Conservation (phyloP, 1,140 invertebrate genomes). For the Atta cephalotes region DNA sequence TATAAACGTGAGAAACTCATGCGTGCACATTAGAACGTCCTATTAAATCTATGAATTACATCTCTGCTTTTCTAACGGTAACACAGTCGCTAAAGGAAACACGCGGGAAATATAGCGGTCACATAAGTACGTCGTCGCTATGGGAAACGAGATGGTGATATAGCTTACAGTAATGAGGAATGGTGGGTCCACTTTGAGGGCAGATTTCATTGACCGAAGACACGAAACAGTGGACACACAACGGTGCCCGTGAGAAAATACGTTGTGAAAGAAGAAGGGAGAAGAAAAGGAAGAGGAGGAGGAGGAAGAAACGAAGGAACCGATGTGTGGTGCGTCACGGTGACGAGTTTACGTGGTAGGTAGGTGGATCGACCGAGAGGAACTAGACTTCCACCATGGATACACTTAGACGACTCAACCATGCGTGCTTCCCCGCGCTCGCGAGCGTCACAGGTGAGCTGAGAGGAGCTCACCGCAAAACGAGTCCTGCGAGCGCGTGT, state of each 20-base stretch:
- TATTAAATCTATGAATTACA: slow-evolving; percentile 32
- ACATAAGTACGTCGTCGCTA: not conserved
- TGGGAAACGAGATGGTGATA: slow-evolving; percentile 9
- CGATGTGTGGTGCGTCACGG: slow-evolving; percentile 47
- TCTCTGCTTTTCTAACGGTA: slow-evolving; percentile 51
- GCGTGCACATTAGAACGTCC: not conserved
- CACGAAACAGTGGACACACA: slow-evolving; percentile 49
- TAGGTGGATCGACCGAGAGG: slow-evolving; percentile 67
- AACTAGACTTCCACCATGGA: slow-evolving; percentile 64
- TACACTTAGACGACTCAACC: slow-evolving; percentile 68
- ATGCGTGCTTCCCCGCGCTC: slow-evolving; percentile 71
- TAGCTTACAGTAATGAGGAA: not conserved
- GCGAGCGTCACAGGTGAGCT: slow-evolving; percentile 71
- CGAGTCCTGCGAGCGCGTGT: slow-evolving; percentile 33
- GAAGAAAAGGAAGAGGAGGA: not conserved
- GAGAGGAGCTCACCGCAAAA: slow-evolving; percentile 40
- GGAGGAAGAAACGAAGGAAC: slow-evolving; percentile 18
- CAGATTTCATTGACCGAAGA: slow-evolving; percentile 52
- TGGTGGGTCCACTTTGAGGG: slow-evolving; percentile 39
- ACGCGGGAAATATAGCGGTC: slow-evolving; percentile 12
- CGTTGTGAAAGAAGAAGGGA: slow-evolving; percentile 60
- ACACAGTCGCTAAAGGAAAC: not conserved
- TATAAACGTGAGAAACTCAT: not conserved
- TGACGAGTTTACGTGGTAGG: slow-evolving; percentile 51
- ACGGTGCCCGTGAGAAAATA: slow-evolving; percentile 70